Evolutionary conservation across 1,140 invertebrate species (phyloP), one percentile per base, ranked within the genome.

Genomic region (Vollenhovia emeryi): DNA sequence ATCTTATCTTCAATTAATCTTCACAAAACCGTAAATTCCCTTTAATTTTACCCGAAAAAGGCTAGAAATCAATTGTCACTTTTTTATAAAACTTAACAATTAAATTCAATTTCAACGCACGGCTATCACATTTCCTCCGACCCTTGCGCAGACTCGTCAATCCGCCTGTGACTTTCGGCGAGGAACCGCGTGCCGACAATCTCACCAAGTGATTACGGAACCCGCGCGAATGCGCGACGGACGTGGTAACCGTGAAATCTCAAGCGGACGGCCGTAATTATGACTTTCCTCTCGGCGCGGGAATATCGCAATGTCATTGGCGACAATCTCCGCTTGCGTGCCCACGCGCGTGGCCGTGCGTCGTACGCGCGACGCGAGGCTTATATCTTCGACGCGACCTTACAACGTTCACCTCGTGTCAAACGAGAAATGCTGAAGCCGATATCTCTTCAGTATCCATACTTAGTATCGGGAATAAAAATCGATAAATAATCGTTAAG

Each of bases 191-290:
- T 59, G 43, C 33, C 45, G 48, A 30, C 27, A 21, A 59, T 82
- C 66, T 57, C 66, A 33, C 52, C 27, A 36, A 0, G 15, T n/a
- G 66, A 73, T 82, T 82, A 82, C 66, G 78, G 66, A 82, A 73
- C 45, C 30, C 76, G 48, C 50, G 50, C 50, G 60, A 30, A 79
- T 36, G 43, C 21, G 13, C 75, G 64, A 33, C 64, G 64, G 50
- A 80, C 78, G 50, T 73, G 36, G 78, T 82, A 82, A 82, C 78
- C 78, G 78, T 73, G 78, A 82, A 82, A 82, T 73, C 78, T 80
- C 64, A 71, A 66, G 43, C 60, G 60, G 76, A 68, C 66, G 50
- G 33, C 36, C 66, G 24, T 82, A 82, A 82, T 73, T 82, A 57
- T 57, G 66, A 82, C 78, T 82, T 82, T 82, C 66, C 66, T 82